phyloP scores from a whole-genome alignment of 2,888 invertebrate species.

The Callinectes sapidus region DNA sequence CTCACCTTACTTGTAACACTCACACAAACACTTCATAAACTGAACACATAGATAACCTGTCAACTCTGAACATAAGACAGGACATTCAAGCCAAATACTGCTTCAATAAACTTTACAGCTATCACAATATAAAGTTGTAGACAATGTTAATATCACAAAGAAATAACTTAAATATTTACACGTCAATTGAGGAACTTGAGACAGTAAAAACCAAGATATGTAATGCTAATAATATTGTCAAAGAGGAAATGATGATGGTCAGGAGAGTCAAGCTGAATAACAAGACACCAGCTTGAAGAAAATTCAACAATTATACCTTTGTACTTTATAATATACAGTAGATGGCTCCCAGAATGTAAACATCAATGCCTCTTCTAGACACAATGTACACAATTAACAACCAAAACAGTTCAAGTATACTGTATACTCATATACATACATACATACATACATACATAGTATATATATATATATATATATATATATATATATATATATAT shows the following conservation, averaged over 20 bases:
- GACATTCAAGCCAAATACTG: slow-evolving; percentile 34
- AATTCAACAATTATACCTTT: slow-evolving; percentile 41
- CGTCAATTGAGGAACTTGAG: slow-evolving; percentile 37
- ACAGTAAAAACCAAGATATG: slow-evolving; percentile 16
- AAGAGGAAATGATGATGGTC: slow-evolving; percentile 29
- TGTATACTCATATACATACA: background rate
- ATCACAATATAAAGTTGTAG: slow-evolving; percentile 30
- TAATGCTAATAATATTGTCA: slow-evolving; percentile 24
- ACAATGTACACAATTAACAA: slow-evolving; percentile 29
- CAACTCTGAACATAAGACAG: slow-evolving; percentile 28
- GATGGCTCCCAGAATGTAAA: slow-evolving; percentile 25
- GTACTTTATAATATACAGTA: slow-evolving; percentile 46
- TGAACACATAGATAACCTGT: slow-evolving; percentile 19
- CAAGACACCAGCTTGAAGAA: slow-evolving; percentile 9
- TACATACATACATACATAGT: slow-evolving; percentile 26
- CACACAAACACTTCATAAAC: slow-evolving; percentile 27
- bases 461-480: slow-evolving; percentile 41
- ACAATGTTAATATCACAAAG: slow-evolving; percentile 34
- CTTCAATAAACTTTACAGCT: slow-evolving; percentile 37
- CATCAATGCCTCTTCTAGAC: slow-evolving; percentile 17
- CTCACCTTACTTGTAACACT: slow-evolving; percentile 15
- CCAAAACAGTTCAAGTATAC: background rate
- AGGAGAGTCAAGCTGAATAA: background rate
- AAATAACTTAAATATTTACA: slow-evolving; percentile 33
- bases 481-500: slow-evolving; percentile 41